Conservation (phyloP, 2,113 vertebrate species). For the Odocoileus virginianus region DNA sequence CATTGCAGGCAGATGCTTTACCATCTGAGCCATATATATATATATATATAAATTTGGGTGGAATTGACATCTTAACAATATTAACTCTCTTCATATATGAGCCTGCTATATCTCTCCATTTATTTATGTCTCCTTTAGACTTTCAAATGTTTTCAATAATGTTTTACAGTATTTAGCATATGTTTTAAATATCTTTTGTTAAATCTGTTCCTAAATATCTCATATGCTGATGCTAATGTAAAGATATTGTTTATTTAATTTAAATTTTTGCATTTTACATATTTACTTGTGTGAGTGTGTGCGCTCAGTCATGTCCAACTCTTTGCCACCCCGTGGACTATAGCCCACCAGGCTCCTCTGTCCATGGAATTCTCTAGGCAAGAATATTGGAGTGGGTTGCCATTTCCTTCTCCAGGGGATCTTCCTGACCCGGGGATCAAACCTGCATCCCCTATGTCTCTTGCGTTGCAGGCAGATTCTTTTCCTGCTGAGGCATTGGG, state of each 20-base stretch:
- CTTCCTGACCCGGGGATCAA: neutral
- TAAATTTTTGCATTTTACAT: neutral
- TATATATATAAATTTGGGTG: neutral
- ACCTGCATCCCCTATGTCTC: rapidly evolving
- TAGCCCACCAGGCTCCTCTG: rapidly evolving
- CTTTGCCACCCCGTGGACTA: neutral
- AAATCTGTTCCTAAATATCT: neutral
- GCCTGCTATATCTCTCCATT: neutral
- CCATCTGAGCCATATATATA: too few relatives aligned
- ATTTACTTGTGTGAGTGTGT: neutral
- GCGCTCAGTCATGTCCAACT: neutral
- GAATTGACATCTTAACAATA: neutral
- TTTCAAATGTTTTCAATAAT: neutral
- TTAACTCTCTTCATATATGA: neutral
- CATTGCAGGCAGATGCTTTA: too few relatives aligned
- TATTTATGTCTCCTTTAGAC: neutral
- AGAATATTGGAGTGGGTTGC: neutral
- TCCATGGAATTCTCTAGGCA: neutral
- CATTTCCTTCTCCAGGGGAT: neutral
- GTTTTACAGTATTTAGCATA: neutral
- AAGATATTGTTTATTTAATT: neutral
- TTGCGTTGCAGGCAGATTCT: neutral
- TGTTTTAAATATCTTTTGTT: neutral
- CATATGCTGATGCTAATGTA: neutral
- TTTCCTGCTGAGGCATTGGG: neutral